Conservation (phyloP, 2,888 invertebrate species). For the Alloscopus bannaensis region DNA sequence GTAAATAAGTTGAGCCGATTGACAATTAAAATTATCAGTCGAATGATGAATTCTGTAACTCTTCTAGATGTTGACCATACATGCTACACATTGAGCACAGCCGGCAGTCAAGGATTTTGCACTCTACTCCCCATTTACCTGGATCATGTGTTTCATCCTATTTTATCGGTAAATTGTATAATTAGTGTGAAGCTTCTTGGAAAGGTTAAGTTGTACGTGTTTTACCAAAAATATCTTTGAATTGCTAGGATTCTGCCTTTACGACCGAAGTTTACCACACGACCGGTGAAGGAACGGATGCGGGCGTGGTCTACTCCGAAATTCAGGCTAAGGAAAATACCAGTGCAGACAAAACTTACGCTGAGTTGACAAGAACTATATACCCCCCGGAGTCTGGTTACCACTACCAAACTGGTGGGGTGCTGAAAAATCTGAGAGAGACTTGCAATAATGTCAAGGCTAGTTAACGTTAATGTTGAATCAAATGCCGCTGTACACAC, state of each 20-base stretch:
- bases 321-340: conserved; percentile 92
- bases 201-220: not conserved
- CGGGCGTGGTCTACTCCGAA: conserved; percentile 97
- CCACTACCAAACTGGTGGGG: conserved; percentile 89
- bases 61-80: conserved; percentile 85
- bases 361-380: conserved; percentile 82
- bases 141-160: conserved; percentile 91
- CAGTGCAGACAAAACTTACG: conserved; percentile 84
- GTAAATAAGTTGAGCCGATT: not conserved
- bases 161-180: conserved; percentile 80
- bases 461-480: conserved; percentile 8
- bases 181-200: not conserved
- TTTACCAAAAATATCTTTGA: not conserved
- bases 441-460: conserved; percentile 90
- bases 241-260: conserved; percentile 84
- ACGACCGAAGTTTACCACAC: conserved; percentile 95
- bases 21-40: not conserved
- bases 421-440: conserved; percentile 87
- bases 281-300: conserved; percentile 90
- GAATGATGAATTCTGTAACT: conserved; percentile 3
- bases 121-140: conserved; percentile 92
- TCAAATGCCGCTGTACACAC: not conserved
- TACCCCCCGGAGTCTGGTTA: conserved; percentile 91
- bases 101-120: conserved; percentile 90
- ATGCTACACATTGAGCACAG: conserved; percentile 91